Evolutionary conservation across 2,888 invertebrate genomes (phyloP).

Genomic region (Drosophila recens): DNA sequence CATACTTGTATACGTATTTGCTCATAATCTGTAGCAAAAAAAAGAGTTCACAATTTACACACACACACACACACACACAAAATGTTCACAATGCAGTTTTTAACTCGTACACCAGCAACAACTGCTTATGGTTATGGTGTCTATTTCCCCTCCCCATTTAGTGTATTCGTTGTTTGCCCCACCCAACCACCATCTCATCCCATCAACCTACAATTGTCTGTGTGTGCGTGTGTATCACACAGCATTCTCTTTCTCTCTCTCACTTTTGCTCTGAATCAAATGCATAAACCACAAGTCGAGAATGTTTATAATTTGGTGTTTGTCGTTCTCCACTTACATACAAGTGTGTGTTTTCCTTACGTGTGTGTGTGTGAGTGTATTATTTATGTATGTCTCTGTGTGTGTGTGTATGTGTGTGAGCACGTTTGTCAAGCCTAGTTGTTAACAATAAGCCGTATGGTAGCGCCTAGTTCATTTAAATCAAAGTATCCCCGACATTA

Average conservation of each 20-base stretch:
- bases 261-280: conserved; percentile 3
- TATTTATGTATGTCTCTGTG: conserved; percentile 8
- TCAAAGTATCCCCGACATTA: conserved; percentile 16
- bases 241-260: conserved; percentile 18
- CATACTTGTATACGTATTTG: conserved; percentile 21
- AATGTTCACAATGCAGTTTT: conserved; percentile 33
- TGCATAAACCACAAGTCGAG: conserved; percentile 18
- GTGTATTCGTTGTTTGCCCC: conserved; percentile 38
- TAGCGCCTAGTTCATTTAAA: conserved; percentile 38
- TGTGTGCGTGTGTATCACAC: conserved; percentile 29
- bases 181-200: conserved; percentile 7
- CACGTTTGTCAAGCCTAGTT: conserved; percentile 54
- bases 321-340: conserved; percentile 35
- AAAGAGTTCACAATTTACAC: conserved; percentile 25
- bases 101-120: conserved; percentile 39
- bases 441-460: conserved; percentile 47
- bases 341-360: conserved; percentile 6
- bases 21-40: conserved; percentile 42
- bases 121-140: conserved; percentile 76
- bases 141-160: conserved; percentile 13
- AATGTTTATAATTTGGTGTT: conserved; percentile 49
- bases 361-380: conserved; percentile 9
- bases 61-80: conserved; percentile 29
- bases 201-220: conserved; percentile 27
- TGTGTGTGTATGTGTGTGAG: conserved; percentile 32